Evolutionary conservation across 2,113 vertebrate genomes (phyloP).

Genomic region (Pyrgilauda ruficollis): DNA sequence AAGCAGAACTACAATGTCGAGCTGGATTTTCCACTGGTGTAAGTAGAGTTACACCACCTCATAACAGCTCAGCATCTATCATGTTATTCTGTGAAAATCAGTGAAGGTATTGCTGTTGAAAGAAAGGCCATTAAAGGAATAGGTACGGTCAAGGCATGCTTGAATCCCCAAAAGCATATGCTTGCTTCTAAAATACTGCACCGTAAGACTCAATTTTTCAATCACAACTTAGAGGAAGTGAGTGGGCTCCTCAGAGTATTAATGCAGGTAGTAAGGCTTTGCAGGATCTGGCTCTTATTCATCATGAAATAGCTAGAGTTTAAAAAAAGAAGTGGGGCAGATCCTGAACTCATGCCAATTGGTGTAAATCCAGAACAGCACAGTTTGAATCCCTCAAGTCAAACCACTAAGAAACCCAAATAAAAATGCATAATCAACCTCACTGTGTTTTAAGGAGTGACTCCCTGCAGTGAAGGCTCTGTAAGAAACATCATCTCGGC

Average conservation of each 20-base stretch:
- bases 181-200: neutral
- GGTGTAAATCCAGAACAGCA: neutral
- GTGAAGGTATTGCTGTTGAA: neutral
- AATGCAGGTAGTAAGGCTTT: neutral
- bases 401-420: neutral
- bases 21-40: neutral
- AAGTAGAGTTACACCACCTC: neutral
- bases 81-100: neutral
- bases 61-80: neutral
- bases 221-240: neutral
- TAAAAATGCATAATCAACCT: neutral
- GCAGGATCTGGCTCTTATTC: neutral
- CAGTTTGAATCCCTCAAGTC: neutral
- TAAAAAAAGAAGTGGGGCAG: neutral
- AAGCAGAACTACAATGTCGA: neutral
- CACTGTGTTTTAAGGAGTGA: neutral
- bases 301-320: neutral
- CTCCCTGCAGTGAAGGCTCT: slow-evolving; percentile 29
- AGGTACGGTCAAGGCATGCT: neutral
- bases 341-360: neutral
- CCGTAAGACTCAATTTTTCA: neutral
- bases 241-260: neutral
- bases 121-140: neutral
- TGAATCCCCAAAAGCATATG: neutral
- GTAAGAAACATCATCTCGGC: neutral